These are phyloP conservation scores for Syndactyla subalaris DNA, from an alignment of 2,797 vertebrate species.

Conservation along the genomic window DNA sequence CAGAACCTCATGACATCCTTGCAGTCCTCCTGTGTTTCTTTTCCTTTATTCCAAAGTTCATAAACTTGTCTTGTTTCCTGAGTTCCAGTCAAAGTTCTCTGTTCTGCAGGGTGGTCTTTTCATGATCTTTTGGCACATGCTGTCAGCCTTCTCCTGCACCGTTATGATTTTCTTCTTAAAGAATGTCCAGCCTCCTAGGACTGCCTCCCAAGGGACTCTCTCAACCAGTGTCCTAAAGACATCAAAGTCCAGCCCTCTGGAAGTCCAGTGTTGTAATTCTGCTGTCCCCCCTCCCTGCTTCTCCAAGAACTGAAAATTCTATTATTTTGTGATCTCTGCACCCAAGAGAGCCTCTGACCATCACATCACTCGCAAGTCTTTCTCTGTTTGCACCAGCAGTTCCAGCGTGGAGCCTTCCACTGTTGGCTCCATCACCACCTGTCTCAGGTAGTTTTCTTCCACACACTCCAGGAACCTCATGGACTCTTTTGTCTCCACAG, in stretches of 20 bases:
- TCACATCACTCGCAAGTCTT: not conserved
- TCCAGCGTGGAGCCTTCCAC: not conserved
- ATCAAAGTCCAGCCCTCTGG: not conserved
- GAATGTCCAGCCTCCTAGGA: not conserved
- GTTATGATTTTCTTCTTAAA: not conserved
- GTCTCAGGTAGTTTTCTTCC: not conserved
- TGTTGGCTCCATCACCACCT: not conserved
- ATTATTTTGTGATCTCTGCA: no score
- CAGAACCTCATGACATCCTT: not conserved
- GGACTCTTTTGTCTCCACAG: not conserved
- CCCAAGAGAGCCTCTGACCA: not conserved
- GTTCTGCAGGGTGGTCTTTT: not conserved
- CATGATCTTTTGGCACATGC: not conserved
- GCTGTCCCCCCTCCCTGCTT: rapidly evolving
- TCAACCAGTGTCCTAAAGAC: not conserved
- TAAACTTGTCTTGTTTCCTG: not conserved
- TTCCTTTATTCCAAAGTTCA: not conserved
- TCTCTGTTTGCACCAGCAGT: not conserved
- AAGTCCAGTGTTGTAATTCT: not conserved
- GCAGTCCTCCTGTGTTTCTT: not conserved
- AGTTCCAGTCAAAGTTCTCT: not conserved
- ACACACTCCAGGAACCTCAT: not conserved
- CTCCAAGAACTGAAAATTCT: not conserved
- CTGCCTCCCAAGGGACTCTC: not conserved
- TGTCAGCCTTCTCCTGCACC: not conserved